These are phyloP conservation scores for Eremobia ochroleuca DNA, from an alignment of 2,888 invertebrate species.

Conservation along the genomic window DNA sequence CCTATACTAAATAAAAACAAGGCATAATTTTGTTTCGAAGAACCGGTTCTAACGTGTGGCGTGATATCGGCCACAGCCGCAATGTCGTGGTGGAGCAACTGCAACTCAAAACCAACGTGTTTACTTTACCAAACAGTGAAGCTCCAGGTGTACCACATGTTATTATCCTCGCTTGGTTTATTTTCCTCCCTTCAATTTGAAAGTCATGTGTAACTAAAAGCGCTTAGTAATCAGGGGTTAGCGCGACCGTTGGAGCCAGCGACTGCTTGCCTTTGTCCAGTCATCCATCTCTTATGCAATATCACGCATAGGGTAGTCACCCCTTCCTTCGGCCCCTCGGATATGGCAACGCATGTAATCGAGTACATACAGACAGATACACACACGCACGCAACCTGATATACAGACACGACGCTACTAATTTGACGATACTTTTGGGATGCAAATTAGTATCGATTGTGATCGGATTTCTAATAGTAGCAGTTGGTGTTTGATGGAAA, in stretches of 20 bases:
- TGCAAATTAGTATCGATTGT: conserved; percentile 50
- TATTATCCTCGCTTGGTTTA: conserved; percentile 54
- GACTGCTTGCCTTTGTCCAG: conserved; percentile 59
- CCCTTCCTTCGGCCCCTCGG: conserved; percentile 46
- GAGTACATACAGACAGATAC: conserved; percentile 32
- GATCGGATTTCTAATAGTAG: conserved; percentile 51
- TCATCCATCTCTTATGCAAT: conserved; percentile 50
- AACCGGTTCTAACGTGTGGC: conserved; percentile 61
- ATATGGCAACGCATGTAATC: conserved; percentile 46
- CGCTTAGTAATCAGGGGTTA: conserved; percentile 53
- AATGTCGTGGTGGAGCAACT: conserved; percentile 54
- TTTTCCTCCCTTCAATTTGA: conserved; percentile 47
- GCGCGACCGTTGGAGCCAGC: conserved; percentile 48
- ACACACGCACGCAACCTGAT: conserved; percentile 44
- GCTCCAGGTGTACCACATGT: conserved; percentile 55
- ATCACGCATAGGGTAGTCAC: conserved; percentile 48
- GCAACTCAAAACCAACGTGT: conserved; percentile 33
- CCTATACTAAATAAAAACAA: conserved; percentile 50
- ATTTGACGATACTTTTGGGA: too few relatives aligned
- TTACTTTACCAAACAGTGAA: conserved; percentile 42
- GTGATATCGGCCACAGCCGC: conserved; percentile 48
- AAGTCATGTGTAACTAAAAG: conserved; percentile 34
- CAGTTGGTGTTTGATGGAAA: conserved; percentile 35
- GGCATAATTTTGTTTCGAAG: conserved; percentile 44
- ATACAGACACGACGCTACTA: conserved; percentile 47